These are phyloP conservation scores for Dasysyrphus albostriatus DNA, from an alignment of 2,888 invertebrate genomes.

Conservation along the genomic window DNA sequence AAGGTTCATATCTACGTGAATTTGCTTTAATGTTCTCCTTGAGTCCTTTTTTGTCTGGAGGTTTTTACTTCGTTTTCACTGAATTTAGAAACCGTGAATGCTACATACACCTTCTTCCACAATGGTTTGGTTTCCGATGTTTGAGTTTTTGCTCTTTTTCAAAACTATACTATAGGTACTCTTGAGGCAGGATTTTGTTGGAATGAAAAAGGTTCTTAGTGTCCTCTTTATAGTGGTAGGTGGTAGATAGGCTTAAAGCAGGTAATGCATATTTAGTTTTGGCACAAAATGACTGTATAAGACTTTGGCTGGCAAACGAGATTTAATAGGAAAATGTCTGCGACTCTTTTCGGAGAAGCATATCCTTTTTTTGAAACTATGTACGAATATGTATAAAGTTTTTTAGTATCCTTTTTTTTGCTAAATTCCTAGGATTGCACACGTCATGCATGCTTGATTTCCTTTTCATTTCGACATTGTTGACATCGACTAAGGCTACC, in stretches of 20 bases:
- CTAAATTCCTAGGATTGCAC: conserved; percentile 60
- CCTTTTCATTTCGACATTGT: conserved; percentile 55
- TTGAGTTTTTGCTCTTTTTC: conserved; percentile 20
- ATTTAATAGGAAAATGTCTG: conserved; percentile 74
- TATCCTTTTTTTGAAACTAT: conserved; percentile 42
- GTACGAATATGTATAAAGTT: background rate
- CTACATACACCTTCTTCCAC: background rate
- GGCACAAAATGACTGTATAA: conserved; percentile 12
- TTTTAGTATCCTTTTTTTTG: conserved; percentile 23
- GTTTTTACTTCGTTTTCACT: background rate
- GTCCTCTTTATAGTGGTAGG: background rate
- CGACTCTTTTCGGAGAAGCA: conserved; percentile 25
- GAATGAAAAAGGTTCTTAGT: background rate
- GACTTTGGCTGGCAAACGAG: conserved; percentile 45
- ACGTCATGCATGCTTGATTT: conserved; percentile 75
- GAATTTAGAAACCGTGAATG: conserved; percentile 16
- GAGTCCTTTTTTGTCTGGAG: conserved; percentile 27
- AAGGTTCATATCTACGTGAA: conserved; percentile 50
- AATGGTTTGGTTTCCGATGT: conserved; percentile 28
- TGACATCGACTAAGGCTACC: background rate
- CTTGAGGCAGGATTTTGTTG: conserved; percentile 12
- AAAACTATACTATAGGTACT: background rate
- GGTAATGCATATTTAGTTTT: conserved; percentile 43
- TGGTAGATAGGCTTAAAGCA: conserved; percentile 50
- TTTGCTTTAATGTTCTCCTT: conserved; percentile 41